Evolutionary conservation across 2,888 invertebrate genomes (phyloP), one percentile per base, ranked within the genome.

Genomic region (Theristus sp.): DNA sequence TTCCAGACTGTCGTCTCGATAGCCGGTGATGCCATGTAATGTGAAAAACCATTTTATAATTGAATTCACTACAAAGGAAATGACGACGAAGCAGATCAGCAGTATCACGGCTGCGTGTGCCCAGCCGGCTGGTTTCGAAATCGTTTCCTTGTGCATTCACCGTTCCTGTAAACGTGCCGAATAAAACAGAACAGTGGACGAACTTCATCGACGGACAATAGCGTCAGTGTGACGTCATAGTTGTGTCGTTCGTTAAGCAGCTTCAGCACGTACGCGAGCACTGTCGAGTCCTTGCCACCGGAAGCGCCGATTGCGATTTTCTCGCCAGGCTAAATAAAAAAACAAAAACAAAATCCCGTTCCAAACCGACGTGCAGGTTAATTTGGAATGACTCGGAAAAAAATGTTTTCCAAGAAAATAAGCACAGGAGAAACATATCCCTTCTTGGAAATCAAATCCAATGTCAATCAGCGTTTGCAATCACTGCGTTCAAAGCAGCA

Each of bases 151-250:
- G n/a, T n/a, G n/a, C n/a, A n/a, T n/a, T n/a, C n/a, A n/a, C n/a
- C n/a, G n/a, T n/a, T n/a, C n/a, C n/a, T n/a, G n/a, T n/a, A n/a
- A 38, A 38, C n/a, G n/a, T n/a, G n/a, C n/a, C n/a, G 3, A 52
- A 52, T 52, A 52, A 52, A 52, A 52, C 13, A 24, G 24, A 52
- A 24, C 76, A 94, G 80, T 20, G 10, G n/a, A 52, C 52, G 3
- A 52, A 52, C 52, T n/a, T 98, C 98, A 75, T 99, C 98, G 65
- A 99, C 90, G 0, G 96, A 98, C 49, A 99, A 79, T 30, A 99
- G 79, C 67, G 88, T 82, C 49, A 99, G 78, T 61, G 93, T 82
- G 22, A 99, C 77, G 0, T 87, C 89, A 78, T 98, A 99, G 65
- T 87, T 78, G 74, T 94, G 84, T 57, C 85, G 82, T 68, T 89